Percentiles rank a stretch among this genome's conserved stretches.
phyloP scores from a whole-genome alignment of 2,113 vertebrate species.

The Nothoprocta pentlandii region DNA sequence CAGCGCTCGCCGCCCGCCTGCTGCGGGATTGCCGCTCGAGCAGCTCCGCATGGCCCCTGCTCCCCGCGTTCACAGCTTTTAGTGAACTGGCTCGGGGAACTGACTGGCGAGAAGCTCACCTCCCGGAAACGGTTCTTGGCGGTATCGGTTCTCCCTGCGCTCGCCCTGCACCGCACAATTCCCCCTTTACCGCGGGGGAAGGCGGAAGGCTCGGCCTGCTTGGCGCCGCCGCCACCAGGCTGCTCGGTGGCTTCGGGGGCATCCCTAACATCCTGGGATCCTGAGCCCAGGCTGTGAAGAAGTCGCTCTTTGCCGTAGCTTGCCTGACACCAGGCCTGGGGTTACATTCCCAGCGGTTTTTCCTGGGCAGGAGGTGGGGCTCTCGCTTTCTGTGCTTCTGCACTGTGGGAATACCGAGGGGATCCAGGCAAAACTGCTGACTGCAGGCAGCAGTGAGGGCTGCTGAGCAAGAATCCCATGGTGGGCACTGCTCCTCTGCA shows the following conservation, averaged over 20 bases:
- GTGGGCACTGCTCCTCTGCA: not conserved
- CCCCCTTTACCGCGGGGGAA: not conserved
- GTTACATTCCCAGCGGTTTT: not conserved
- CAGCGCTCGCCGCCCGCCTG: rapidly evolving
- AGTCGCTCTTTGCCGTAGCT: rapidly evolving
- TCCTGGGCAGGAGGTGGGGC: slow-evolving; percentile 4
- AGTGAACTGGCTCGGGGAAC: rapidly evolving
- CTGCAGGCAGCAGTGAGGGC: not conserved
- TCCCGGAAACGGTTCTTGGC: rapidly evolving
- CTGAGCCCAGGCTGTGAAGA: rapidly evolving
- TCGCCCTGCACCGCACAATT: rapidly evolving
- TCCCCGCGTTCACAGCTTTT: rapidly evolving
- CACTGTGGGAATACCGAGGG: not conserved
- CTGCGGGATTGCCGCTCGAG: rapidly evolving
- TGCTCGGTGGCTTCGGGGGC: not conserved
- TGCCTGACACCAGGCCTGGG: rapidly evolving
- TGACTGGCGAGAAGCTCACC: not conserved
- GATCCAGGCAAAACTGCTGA: not conserved
- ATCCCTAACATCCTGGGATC: rapidly evolving
- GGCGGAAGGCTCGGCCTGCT: slow-evolving; percentile 33
- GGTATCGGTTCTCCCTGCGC: not conserved
- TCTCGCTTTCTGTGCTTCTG: not conserved
- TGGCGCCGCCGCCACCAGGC: rapidly evolving
- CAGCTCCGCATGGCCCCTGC: rapidly evolving
- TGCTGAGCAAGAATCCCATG: rapidly evolving